A percentile compares a stretch with the other conserved stretches of the same genome.
phyloP scores from a whole-genome alignment of 1,140 invertebrate species.

The Pararge aegeria region DNA sequence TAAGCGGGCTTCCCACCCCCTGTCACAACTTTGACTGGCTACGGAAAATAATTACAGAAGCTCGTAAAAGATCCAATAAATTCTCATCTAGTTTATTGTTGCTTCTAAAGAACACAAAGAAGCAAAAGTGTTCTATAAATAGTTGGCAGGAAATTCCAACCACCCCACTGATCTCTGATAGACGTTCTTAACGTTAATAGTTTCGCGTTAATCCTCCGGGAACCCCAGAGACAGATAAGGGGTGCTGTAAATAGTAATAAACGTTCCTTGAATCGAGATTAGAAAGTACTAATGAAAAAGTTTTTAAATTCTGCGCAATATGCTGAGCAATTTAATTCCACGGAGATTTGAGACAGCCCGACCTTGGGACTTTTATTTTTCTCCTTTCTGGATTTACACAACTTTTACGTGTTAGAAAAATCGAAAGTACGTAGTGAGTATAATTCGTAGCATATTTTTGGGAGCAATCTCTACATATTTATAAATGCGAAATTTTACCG shows the following conservation, averaged over 20 bases:
- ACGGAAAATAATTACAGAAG: no score
- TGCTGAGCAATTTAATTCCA: conserved; percentile 16
- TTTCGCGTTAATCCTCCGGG: conserved; percentile 16
- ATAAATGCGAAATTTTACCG: no score
- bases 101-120: no score
- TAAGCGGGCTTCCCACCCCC: no score
- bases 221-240: conserved; percentile 25
- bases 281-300: conserved; percentile 29
- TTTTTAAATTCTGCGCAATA: conserved; percentile 21
- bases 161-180: background rate
- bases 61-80: no score
- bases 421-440: no score
- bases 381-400: background rate
- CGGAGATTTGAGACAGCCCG: background rate
- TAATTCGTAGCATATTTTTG: no score
- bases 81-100: no score
- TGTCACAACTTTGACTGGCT: no score
- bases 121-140: background rate
- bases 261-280: conserved; percentile 29
- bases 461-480: no score
- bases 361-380: background rate
- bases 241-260: conserved; percentile 33
- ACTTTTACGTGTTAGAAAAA: background rate
- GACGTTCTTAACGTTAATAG: background rate
- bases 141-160: background rate